These are phyloP conservation scores for Haliclona indistincta DNA, from an alignment of 37 sponge, comb jelly and placozoan genomes.

Conservation along the genomic window DNA sequence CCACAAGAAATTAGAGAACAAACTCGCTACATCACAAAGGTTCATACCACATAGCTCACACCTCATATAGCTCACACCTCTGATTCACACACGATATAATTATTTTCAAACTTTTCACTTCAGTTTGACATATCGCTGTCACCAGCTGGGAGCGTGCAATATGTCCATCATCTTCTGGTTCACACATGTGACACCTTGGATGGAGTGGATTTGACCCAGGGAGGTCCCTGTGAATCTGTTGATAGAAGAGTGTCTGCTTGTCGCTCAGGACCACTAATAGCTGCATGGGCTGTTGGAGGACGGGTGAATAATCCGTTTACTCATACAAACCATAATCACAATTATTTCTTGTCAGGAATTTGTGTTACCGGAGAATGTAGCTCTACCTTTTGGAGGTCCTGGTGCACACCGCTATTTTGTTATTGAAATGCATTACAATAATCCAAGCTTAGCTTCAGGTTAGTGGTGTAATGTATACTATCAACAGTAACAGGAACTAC, in stretches of 20 bases:
- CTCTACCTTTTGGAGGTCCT: slow-evolving; percentile 74
- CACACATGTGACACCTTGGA: slow-evolving; percentile 35
- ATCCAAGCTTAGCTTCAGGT: slow-evolving; percentile 36
- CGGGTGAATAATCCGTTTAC: not conserved
- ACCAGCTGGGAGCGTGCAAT: not conserved
- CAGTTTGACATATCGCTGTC: too few relatives aligned
- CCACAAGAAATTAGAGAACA: slow-evolving; percentile 17
- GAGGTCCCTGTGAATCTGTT: slow-evolving; percentile 10
- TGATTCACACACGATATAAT: too few relatives aligned
- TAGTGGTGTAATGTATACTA: too few relatives aligned
- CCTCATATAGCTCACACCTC: too few relatives aligned
- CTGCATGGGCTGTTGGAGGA: slow-evolving; percentile 54
- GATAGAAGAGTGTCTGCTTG: not conserved
- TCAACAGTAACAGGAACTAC: too few relatives aligned
- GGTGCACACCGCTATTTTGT: slow-evolving; percentile 14
- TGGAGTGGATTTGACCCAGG: slow-evolving; percentile 1
- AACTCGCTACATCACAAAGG: slow-evolving; percentile 28
- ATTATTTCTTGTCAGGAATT: slow-evolving; percentile 37
- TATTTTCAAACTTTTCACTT: slow-evolving; percentile 14
- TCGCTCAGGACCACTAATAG: not conserved
- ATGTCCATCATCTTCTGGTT: slow-evolving; percentile 65
- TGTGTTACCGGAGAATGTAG: slow-evolving; percentile 54
- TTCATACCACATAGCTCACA: too few relatives aligned
- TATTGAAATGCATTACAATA: slow-evolving; percentile 74
- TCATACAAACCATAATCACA: not conserved